Percentiles rank a stretch among this genome's conserved stretches.
phyloP scores from a whole-genome alignment of 2,797 vertebrate genomes.

The Staurois parvus region DNA sequence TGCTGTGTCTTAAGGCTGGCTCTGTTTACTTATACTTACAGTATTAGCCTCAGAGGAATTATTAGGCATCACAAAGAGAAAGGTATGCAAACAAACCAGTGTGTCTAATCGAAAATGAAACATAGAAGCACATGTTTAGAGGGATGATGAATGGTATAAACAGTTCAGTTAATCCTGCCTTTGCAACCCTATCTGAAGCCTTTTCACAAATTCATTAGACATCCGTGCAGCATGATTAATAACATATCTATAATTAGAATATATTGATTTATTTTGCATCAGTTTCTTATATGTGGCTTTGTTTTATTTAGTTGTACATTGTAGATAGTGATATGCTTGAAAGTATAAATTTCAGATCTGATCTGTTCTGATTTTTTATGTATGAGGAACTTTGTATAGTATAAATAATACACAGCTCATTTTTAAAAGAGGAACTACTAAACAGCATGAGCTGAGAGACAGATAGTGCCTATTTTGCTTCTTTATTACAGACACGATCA shows the following conservation, averaged over 20 bases:
- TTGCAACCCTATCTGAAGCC: constrained; percentile 16
- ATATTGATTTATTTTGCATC: constrained; percentile 41
- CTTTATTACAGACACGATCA: too few species aligned
- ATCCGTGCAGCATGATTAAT: constrained; percentile 54
- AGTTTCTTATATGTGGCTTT: constrained; percentile 10
- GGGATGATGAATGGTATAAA: constrained; percentile 41
- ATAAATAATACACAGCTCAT: background rate
- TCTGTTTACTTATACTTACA: constrained; percentile 41
- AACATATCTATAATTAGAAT: constrained; percentile 43
- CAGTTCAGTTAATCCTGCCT: constrained; percentile 10
- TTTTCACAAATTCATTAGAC: constrained; percentile 46
- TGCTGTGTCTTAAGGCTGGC: too few species aligned
- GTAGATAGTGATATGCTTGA: constrained; percentile 22
- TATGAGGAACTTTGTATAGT: background rate
- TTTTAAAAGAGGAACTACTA: background rate
- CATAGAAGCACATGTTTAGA: constrained; percentile 32
- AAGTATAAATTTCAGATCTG: constrained; percentile 38
- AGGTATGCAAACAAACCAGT: constrained; percentile 45
- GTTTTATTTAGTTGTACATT: constrained; percentile 31
- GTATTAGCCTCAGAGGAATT: constrained; percentile 22
- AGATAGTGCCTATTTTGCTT: too few species aligned
- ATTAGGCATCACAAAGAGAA: constrained; percentile 24
- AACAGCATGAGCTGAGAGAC: background rate
- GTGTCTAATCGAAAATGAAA: constrained; percentile 27
- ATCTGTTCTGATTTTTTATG: constrained; percentile 13